Percentiles rank a stretch among this genome's conserved stretches.
Conservation (phyloP, 2,113 vertebrate genomes). For the Scomber scombrus region DNA sequence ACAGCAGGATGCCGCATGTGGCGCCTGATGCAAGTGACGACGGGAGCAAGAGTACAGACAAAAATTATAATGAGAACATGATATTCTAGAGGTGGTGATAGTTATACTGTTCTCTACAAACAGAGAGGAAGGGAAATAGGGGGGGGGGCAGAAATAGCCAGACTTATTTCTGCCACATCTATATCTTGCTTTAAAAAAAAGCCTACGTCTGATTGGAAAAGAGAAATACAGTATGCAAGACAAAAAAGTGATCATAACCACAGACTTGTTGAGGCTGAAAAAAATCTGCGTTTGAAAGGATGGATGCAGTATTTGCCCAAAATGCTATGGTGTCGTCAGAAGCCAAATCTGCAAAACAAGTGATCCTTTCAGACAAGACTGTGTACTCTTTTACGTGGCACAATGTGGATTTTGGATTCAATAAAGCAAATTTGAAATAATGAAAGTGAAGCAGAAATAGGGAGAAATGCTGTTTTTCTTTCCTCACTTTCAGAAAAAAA, state of each 20-base stretch:
- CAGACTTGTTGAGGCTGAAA: slow-evolving; percentile 36
- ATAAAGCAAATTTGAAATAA: slow-evolving; percentile 62
- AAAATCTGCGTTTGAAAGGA: slow-evolving; percentile 44
- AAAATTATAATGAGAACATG: slow-evolving; percentile 32
- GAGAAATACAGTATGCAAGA: slow-evolving; percentile 37
- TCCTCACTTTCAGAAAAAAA: slow-evolving; percentile 39
- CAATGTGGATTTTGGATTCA: slow-evolving; percentile 49
- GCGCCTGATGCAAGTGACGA: not conserved
- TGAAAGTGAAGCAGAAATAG: slow-evolving; percentile 55
- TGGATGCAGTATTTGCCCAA: slow-evolving; percentile 17
- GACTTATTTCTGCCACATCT: slow-evolving; percentile 38
- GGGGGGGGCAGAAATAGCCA: not conserved
- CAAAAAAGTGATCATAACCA: slow-evolving; percentile 33
- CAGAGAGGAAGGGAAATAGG: not conserved
- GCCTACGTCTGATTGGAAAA: slow-evolving; percentile 1
- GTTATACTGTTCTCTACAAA: slow-evolving; percentile 2
- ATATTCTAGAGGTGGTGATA: slow-evolving; percentile 15
- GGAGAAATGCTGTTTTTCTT: not conserved
- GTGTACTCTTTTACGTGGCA: slow-evolving; percentile 21
- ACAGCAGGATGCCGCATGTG: slow-evolving; percentile 17
- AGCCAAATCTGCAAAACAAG: slow-evolving; percentile 32
- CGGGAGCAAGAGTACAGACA: slow-evolving; percentile 13
- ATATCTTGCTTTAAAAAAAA: slow-evolving; percentile 38
- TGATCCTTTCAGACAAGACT: slow-evolving; percentile 29
- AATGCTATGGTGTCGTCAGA: slow-evolving; percentile 42